Evolutionary conservation across 2,113 vertebrate genomes (phyloP), one percentile per base, ranked within the genome.

Genomic region (Scortum barcoo): DNA sequence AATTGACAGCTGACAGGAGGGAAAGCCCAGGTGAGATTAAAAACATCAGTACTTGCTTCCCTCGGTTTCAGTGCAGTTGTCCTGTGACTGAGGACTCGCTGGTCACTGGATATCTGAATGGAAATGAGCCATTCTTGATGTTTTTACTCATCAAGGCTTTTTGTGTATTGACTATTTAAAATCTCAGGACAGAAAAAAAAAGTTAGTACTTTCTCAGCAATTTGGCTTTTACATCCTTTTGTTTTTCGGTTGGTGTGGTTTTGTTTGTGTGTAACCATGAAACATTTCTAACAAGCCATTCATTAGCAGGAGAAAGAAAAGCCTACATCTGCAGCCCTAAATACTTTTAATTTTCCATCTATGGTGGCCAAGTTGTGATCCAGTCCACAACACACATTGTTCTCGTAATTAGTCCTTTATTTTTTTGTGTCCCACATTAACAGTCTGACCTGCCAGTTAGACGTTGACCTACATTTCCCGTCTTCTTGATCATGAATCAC

Each of bases 301-400:
- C 17, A 28, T 66, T n/a, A n/a, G 1, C 3, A 12, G 5, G 44
- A 19, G 3, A 81, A 20, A 44, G n/a, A 22, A 42, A 26, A 42
- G 36, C 44, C 5, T 28, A 0, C 50, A 16, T 69, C 20, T 70
- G 38, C 38, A 3, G 28, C 30, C 20, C 0, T 68, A 19, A 53
- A 78, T 36, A 74, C 3, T 20, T 78, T 36, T 22, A 33, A 28
- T 44, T 71, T 26, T 26, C 5, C 28, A 26, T 57, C 2, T 58
- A 24, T 42, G 66, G 60, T 36, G n/a, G n/a, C 44, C 17, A 80
- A 14, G 0, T 1, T 75, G 1, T 36, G n/a, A 51, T 85, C 61
- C 66, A 63, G 44, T 86, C 57, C 36, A 80, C 2, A 26, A 53
- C 60, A 51, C 63, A 77, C 69, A 70, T 74, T 84, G 77, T 68